Base-by-base conservation (phyloP, 2,888 invertebrate genomes). In the Nemoura dubitans region DNA sequence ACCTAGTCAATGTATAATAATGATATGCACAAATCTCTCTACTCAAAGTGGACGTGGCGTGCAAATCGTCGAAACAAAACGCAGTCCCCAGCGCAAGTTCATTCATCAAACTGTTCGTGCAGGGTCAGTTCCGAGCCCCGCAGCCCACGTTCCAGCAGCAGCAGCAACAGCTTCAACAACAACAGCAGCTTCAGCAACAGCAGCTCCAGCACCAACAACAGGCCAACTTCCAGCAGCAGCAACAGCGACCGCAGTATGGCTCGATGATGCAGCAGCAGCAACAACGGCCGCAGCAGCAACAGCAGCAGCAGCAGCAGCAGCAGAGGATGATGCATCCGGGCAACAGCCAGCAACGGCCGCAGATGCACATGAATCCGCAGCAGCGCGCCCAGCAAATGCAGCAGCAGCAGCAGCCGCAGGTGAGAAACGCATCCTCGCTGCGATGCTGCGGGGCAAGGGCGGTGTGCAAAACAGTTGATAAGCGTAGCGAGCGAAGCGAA, bases 241-340 rank as follows among this genome's bases (percentile, higher is more conserved):
- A 82, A 14, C 83, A 86, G 27, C 59, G 59, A 14, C 16, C 59
- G 16, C 59, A 59, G 14, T 59, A 59, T 14, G 14, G 14, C 21
- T 14, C 59, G 5, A 78, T 78, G 78, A 25, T 30, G 78, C 28
- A 26, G 26, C 86, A 85, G 29, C 85, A 36, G 6, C 78, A 87
- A 28, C 85, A 77, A 42, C 81, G 27, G 5, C 87, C 85, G 16
- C 6, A 59, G 27, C 87, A 83, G 25, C 86, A 76, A 25, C 87
- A 83, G 25, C 86, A 87, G 86, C 87, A 85, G 30, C 87, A 81
- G 16, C 85, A 87, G 30, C 85, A 85, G 36, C 86, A 86, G n/a
- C 86, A 86, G 25, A 83, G 85, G 7, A 76, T 83, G 80, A 59
- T 78, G 83, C 83, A 76, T 16, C 85, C 76, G 25, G 83, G 78